A percentile compares a stretch with the other conserved stretches of the same genome.
These are phyloP conservation scores for Festucalex cinctus DNA, from an alignment of 2,113 vertebrate species.

Conservation along the genomic window DNA sequence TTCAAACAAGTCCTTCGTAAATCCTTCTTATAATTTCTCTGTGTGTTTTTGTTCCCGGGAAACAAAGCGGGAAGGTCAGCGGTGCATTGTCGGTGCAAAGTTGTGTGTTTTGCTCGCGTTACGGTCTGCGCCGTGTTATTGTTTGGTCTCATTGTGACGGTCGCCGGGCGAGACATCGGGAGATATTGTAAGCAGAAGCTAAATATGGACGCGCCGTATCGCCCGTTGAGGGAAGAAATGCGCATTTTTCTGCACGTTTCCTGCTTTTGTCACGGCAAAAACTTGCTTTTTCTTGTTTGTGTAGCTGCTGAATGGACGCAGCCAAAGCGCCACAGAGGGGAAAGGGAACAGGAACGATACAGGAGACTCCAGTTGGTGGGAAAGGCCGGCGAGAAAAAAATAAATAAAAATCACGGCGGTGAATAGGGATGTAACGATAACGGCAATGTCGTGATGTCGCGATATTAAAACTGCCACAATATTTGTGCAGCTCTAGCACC, in stretches of 20 bases:
- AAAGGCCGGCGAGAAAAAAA: too few relatives aligned
- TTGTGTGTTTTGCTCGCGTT: constrained; percentile 22
- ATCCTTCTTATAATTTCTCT: constrained; percentile 25
- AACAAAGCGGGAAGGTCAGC: constrained; percentile 60
- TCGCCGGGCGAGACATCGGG: constrained; percentile 38
- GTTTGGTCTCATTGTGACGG: constrained; percentile 62
- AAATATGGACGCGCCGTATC: constrained; percentile 52
- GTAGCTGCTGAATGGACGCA: constrained; percentile 21
- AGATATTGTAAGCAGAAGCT: constrained; percentile 57
- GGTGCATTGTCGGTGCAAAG: constrained; percentile 54
- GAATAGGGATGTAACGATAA: too few relatives aligned
- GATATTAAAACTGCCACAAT: too few relatives aligned
- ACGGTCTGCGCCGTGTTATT: constrained; percentile 53
- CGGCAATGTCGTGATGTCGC: too few relatives aligned
- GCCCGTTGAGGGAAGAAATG: constrained; percentile 53
- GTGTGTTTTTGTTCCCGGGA: constrained; percentile 56
- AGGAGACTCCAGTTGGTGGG: constrained; percentile 9
- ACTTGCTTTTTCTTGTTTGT: constrained; percentile 27
- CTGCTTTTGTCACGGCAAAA: constrained; percentile 53
- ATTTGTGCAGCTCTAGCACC: too few relatives aligned
- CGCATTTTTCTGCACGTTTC: constrained; percentile 55
- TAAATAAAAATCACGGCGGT: too few relatives aligned
- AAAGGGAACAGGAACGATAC: constrained; percentile 14
- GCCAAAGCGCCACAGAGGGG: background rate
- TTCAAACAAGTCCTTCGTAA: too few relatives aligned